Evolutionary conservation across 1,140 invertebrate genomes (phyloP), one percentile per base, ranked within the genome.

Genomic region (Ridgeia piscesae): DNA sequence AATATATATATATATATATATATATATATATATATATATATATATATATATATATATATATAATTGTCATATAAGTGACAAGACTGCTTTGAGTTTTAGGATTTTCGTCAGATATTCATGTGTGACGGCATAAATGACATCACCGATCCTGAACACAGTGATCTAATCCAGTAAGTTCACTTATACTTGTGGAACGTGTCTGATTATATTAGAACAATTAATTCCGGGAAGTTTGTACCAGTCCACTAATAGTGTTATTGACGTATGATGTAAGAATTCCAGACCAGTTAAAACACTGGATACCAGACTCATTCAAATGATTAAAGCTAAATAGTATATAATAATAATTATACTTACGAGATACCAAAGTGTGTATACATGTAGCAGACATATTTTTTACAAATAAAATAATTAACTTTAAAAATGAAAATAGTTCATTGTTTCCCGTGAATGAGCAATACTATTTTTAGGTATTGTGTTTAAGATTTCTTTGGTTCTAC

Each of bases 31-130:
- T 34, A 89, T 34, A 89, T 34, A 89, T 34, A 89, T 34, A 89
- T 34, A 89, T 17, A 89, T 34, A 89, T 34, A 14, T 34, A 89
- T 34, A 89, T 34, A 89, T 42, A 42, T 42, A 42, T 42, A 42
- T 4, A 42, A 42, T 4, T 6, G 4, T 6, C 17, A 21, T 31
- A 77, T 77, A 77, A 77, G 2, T 77, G 58, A 77, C 58, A 77
- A 14, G 58, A 21, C 27, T 21, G 6, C 11, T 77, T 77, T n/a
- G n/a, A n/a, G n/a, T n/a, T 77, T 31, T 21, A 77, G 58, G 58
- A 77, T 77, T 77, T 77, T 77, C 58, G 58, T 77, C 58, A 77
- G 58, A 77, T 77, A 77, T 77, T 77, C 58, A 77, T 77, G 58
- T 77, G 58, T 77, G 58, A 77, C 17, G 58, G 58, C 58, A 77